Base-by-base conservation (phyloP, 2,113 vertebrate species). In the Sprattus sprattus region DNA sequence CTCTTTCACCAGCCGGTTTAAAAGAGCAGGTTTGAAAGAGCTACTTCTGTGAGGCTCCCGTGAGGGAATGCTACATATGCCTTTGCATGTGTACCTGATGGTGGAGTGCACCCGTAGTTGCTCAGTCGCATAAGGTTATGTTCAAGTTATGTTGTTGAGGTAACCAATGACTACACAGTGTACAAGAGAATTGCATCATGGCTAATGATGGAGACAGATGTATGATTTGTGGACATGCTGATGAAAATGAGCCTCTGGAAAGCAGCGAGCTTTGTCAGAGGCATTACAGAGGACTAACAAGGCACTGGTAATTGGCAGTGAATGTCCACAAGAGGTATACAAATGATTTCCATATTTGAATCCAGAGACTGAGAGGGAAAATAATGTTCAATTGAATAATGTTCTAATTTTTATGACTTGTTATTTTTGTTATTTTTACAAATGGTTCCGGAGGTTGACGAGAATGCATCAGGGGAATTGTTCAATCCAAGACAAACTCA, bases 1-100 rank as follows among this genome's bases (percentile, higher is more conserved):
- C 22, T 86, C 87, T 86, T 60, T 82, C 39, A 67, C 57, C 45
- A 86, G 83, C 75, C 49, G 84, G 64, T 60, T 54, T 82, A 46
- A 85, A 28, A 52, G 8, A 16, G 52, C 13, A 1, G 8, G 13
- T 13, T 22, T 67, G 64, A 67, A 67, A 67, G 64, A 71, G 11
- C 25, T 1, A 15, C 64, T 13, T 64, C 60, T n/a, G 20, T n/a
- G 22, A 64, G 60, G 60, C 60, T n/a, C n/a, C 11, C n/a, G 10
- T 10, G n/a, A 32, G 11, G 28, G n/a, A 32, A 4, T 71, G n/a
- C 11, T 28, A 25, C 25, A 28, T 32, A 25, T 67, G 4, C 25
- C 32, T 9, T 13, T 71, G 64, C 52, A 54, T 54, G 15, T 71
- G 64, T 10, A 11, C 32, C 28, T 32, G 64, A 32, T 32, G 28